Evolutionary conservation across 1,140 invertebrate species (phyloP), one percentile per base, ranked within the genome.

Genomic region (Bombus balteatus): DNA sequence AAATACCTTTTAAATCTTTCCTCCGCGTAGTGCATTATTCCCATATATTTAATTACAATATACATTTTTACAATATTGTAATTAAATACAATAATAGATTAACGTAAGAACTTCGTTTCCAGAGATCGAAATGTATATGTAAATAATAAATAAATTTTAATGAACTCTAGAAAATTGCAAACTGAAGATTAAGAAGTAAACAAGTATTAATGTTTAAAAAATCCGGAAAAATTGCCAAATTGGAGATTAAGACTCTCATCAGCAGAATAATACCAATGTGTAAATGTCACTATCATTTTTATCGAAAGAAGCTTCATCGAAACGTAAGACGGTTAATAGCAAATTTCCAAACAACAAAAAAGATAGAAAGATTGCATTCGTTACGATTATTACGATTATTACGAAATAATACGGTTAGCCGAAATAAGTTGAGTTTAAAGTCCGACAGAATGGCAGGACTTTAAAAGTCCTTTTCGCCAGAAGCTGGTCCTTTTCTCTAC

Each of bases 401-500:
- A 10, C 25, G 34, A 22, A 47, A 8, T 43, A 25, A 71, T 9
- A 22, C 4, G 25, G 10, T 59, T 59, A 37, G 28, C n/a, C 32
- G 68, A 80, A 77, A 68, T 79, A 77, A 73, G 59, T 41, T 73
- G 47, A 53, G 18, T 53, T 85, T 80, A 85, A 85, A 85, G 47
- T 62, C 53, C 83, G 1, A 22, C 28, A 10, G 41, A 47, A n/a
- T 62, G 66, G 62, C 57, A 59, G 57, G 68, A 68, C 15, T 78
- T 87, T 86, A 88, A 85, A 88, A 47, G 62, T 78, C 53, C 15
- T 13, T 59, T 75, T 73, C 80, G 13, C 28, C 43, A 75, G 72
- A 68, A 83, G 43, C 74, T 34, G 83, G 66, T 68, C 68, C 80
- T 72, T 77, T 79, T 71, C 34, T n/a, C 39, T 91, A 89, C 90